These are phyloP conservation scores for Bombus soroeensis DNA, from an alignment of 1,140 invertebrate genomes.

Conservation along the genomic window DNA sequence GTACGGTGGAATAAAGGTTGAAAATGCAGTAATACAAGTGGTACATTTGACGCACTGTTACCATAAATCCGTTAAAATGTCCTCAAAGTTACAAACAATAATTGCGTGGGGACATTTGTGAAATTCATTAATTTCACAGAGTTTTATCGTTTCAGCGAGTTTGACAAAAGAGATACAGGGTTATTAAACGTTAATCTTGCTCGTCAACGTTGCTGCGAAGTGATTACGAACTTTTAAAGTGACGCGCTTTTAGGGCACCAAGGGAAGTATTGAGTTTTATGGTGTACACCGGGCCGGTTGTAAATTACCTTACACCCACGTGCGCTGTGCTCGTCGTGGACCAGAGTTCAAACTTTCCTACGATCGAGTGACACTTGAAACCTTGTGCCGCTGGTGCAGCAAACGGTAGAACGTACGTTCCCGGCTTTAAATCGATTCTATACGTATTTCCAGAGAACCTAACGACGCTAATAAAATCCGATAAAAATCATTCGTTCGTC, in stretches of 20 bases:
- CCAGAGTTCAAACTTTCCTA: neutral
- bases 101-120: neutral
- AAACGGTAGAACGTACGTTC: neutral
- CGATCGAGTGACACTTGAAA: neutral
- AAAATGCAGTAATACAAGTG: too few species aligned
- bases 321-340: neutral
- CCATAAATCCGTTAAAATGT: neutral
- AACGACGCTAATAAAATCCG: neutral
- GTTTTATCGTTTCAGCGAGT: neutral
- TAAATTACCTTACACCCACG: slow-evolving; percentile 21
- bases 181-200: slow-evolving; percentile 32
- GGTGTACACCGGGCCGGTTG: neutral
- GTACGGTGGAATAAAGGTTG: neutral
- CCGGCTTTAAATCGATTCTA: too few species aligned
- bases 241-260: slow-evolving; percentile 19
- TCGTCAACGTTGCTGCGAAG: slow-evolving; percentile 25
- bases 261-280: slow-evolving; percentile 32
- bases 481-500: neutral
- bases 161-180: neutral
- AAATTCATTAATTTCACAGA: neutral
- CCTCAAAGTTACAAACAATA: neutral
- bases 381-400: neutral
- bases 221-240: slow-evolving; percentile 44
- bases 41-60: neutral
- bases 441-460: neutral